Evolutionary conservation across 30 jellyfish, hydroid and myxozoan genomes (phyloP), one percentile per base, ranked within the genome.

Genomic region (Aurelia aurita complex sp. Pacific): DNA sequence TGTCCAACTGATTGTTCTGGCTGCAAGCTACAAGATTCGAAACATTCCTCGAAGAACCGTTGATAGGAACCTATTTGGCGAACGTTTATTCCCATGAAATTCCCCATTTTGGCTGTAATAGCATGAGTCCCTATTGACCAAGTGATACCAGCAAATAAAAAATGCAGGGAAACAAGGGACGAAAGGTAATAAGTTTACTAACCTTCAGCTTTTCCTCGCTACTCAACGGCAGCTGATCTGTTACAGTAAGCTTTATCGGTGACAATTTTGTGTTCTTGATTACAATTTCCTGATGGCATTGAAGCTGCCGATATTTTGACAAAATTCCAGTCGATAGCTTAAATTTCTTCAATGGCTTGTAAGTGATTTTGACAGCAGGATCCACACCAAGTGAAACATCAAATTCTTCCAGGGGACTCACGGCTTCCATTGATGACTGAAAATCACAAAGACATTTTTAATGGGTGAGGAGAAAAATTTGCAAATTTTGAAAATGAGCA

Each of bases 361-460:
- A 88, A 35, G 98, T 92, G 60, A 92, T 88, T 79, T 92, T 92
- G 35, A 92, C 96, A 43, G 98, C 83, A 3, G 98, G 96, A 73
- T 92, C 98, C 16, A 75, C 97, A 60, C 98, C 98, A 19, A 92
- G 87, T 16, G 98, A 94, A 53, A 92, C 88, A 59, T 92, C 96
- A 65, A 92, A 92, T 42, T 92, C 96, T 77, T 92, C 98, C 63
- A 59, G 51, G 10, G 98, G 98, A 51, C 97, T 87, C 2, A 92
- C 98, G 15, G 98, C 97, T 14, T 92, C 76, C 89, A 92, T 72
- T 67, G 68, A 14, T 7, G 98, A 73, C 98, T 92, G 67, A 32
- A 52, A 38, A 59, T 46, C 14, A 55, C 67, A 77, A 18, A 46
- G 2, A 46, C 6, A 43, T 43, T 43, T 43, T 9, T 46, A 9